Percentiles rank a stretch among this genome's conserved stretches.
Evolutionary conservation across 1,140 invertebrate species (phyloP).

Genomic region (Drosophila pruinosa): DNA sequence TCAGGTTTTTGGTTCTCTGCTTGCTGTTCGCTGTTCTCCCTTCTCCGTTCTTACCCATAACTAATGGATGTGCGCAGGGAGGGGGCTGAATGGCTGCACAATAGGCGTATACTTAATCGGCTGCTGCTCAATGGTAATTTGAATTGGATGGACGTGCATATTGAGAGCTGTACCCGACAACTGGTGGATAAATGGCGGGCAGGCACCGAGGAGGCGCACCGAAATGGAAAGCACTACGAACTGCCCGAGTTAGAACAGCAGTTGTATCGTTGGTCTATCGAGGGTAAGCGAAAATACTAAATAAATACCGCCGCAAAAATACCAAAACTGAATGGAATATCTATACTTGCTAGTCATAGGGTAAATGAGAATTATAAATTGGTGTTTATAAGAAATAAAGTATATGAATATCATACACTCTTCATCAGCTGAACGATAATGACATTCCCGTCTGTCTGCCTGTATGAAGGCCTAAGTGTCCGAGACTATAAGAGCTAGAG

Average conservation of each 20-base stretch:
- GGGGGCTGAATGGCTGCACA: conserved; percentile 90
- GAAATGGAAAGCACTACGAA: conserved; percentile 40
- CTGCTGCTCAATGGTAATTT: conserved; percentile 85
- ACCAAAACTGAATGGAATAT: background rate
- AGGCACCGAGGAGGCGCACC: conserved; percentile 11
- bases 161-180: conserved; percentile 65
- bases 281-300: conserved; percentile 84
- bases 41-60: conserved; percentile 3
- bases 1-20: background rate
- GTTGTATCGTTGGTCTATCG: conserved; percentile 90
- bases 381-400: no score
- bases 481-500: no score
- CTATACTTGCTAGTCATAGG: no score
- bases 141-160: conserved; percentile 81
- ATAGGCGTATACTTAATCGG: conserved; percentile 89
- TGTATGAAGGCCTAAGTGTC: no score
- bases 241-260: conserved; percentile 86
- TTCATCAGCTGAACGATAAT: no score
- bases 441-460: no score
- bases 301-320: background rate
- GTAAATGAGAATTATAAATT: no score
- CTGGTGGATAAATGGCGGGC: conserved; percentile 48
- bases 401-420: no score
- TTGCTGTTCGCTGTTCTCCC: background rate
- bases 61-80: conserved; percentile 84